A percentile compares a stretch with the other conserved stretches of the same genome.
phyloP scores from a whole-genome alignment of 2,888 invertebrate species.

The Drosophila siamana region DNA sequence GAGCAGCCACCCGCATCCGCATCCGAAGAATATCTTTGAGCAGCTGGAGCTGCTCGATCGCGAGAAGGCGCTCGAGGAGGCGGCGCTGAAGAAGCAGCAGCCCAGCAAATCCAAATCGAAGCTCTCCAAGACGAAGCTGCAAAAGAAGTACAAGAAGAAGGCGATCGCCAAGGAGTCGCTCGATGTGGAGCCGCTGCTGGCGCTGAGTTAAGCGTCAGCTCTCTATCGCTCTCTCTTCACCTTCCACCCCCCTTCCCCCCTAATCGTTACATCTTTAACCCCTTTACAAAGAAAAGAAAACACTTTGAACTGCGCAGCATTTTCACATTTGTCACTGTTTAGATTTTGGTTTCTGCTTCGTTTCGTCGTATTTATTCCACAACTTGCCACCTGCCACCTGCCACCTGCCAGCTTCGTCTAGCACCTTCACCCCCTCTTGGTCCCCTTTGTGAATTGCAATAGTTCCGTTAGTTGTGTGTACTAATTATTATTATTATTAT shows the following conservation, averaged over 20 bases:
- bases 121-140: conserved; percentile 86
- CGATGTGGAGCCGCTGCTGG: conserved; percentile 85
- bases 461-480: conserved; percentile 59
- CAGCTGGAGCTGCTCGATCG: conserved; percentile 91
- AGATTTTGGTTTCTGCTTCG: conserved; percentile 14
- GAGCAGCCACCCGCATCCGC: conserved; percentile 86
- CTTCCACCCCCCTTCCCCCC: neutral
- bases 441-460: conserved; percentile 37
- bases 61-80: conserved; percentile 85
- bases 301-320: neutral
- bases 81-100: conserved; percentile 77
- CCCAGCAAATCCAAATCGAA: conserved; percentile 88
- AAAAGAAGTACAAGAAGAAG: conserved; percentile 86
- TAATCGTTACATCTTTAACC: neutral
- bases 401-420: neutral
- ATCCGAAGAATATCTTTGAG: conserved; percentile 94
- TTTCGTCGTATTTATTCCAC: conserved; percentile 38
- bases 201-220: conserved; percentile 82
- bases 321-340: conserved; percentile 20
- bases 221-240: too few species aligned
- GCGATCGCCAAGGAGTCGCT: conserved; percentile 75
- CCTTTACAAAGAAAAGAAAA: neutral
- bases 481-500: conserved; percentile 48
- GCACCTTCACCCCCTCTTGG: neutral
- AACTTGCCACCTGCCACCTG: conserved; percentile 10